Conservation (phyloP, 64 coral and sea anemone species). For the Montipora cactus region DNA sequence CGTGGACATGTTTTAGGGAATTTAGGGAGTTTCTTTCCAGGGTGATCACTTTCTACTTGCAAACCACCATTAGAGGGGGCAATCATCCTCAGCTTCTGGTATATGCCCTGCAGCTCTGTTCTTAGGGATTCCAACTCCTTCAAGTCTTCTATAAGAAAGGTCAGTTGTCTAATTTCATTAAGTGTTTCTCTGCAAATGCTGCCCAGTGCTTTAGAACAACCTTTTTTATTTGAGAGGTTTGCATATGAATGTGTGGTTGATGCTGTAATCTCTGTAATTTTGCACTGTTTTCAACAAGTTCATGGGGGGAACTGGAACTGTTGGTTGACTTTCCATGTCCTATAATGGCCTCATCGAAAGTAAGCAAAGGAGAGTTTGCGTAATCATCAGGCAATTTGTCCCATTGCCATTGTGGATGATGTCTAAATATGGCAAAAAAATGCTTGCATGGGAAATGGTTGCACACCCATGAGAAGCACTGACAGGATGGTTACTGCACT, state of each 20-base stretch:
- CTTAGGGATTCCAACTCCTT: conserved; percentile 40
- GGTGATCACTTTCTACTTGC: conserved; percentile 15
- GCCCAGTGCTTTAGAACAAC: conserved; percentile 29
- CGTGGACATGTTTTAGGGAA: background rate
- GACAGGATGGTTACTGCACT: no score
- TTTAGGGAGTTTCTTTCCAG: conserved; percentile 4
- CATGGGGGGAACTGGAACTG: background rate
- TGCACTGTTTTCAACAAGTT: background rate
- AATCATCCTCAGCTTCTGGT: background rate
- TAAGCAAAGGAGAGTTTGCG: conserved; percentile 32
- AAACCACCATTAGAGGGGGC: conserved; percentile 3
- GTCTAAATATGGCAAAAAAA: no score
- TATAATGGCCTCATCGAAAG: conserved; percentile 35
- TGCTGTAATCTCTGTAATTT: background rate
- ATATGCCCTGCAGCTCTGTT: background rate
- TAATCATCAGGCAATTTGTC: no score
- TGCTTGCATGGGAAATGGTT: no score
- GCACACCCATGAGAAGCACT: no score
- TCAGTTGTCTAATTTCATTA: conserved; percentile 33
- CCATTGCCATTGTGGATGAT: no score
- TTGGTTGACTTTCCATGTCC: background rate
- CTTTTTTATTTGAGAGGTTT: conserved; percentile 27
- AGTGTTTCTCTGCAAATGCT: conserved; percentile 60
- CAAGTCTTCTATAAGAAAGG: conserved; percentile 47
- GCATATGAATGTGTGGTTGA: conserved; percentile 8